Percentiles rank a stretch among this genome's conserved stretches.
phyloP scores from a whole-genome alignment of 2,113 vertebrate genomes.

The Triplophysa rosa region DNA sequence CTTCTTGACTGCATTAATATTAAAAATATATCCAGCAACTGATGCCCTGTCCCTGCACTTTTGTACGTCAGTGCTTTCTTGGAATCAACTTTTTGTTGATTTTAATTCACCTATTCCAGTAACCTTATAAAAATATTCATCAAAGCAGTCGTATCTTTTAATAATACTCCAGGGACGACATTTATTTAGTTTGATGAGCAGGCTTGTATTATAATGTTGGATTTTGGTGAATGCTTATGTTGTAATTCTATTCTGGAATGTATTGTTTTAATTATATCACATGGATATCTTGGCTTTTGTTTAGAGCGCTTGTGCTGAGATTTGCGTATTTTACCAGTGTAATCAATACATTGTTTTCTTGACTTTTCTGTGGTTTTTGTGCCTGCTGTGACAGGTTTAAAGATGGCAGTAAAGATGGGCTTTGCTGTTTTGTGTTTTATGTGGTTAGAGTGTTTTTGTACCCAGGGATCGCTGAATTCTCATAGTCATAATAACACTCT shows the following conservation, averaged over 20 bases:
- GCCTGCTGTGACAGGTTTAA: constrained; percentile 28
- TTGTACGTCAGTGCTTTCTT: constrained; percentile 82
- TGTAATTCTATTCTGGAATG: constrained; percentile 31
- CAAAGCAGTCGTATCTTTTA: constrained; percentile 47
- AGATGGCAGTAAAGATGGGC: neutral
- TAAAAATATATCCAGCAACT: constrained; percentile 89
- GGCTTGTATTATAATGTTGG: neutral
- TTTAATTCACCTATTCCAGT: constrained; percentile 78
- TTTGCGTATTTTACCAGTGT: neutral
- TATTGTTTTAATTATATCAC: constrained; percentile 30
- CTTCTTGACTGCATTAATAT: constrained; percentile 88
- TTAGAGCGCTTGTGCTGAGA: neutral
- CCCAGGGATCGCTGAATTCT: constrained; percentile 8
- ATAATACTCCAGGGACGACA: constrained; percentile 10
- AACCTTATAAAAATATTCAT: constrained; percentile 64
- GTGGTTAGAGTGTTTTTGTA: constrained; percentile 15
- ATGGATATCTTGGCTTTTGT: constrained; percentile 11
- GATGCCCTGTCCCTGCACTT: constrained; percentile 81
- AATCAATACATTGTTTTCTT: constrained; percentile 12
- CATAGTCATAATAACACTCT: constrained; percentile 5
- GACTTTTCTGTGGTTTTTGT: neutral
- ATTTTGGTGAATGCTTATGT: constrained; percentile 5
- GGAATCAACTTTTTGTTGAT: constrained; percentile 78
- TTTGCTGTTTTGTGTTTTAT: constrained; percentile 25
- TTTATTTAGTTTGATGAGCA: constrained; percentile 22